A percentile compares a stretch with the other conserved stretches of the same genome.
Conservation (phyloP, 2,888 invertebrate species). For the Hecatera dysodea region DNA sequence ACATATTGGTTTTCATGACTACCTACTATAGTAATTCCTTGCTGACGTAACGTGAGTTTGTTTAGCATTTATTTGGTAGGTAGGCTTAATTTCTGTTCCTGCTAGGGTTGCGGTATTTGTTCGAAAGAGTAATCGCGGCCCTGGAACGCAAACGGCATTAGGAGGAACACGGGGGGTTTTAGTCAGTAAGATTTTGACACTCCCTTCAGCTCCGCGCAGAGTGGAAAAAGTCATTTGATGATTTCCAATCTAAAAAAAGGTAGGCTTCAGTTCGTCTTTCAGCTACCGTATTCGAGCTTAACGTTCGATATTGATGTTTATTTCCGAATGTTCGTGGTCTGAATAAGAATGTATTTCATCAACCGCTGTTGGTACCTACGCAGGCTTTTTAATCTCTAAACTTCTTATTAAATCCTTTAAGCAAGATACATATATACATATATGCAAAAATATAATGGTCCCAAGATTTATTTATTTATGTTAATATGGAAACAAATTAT, state of each 20-base stretch:
- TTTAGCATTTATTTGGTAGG: conserved; percentile 18
- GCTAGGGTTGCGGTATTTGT: too few species aligned
- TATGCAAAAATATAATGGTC: conserved; percentile 42
- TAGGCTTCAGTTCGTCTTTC: conserved; percentile 20
- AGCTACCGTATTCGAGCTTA: conserved; percentile 21
- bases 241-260: too few species aligned
- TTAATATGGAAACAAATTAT: conserved; percentile 43
- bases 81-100: conserved; percentile 19
- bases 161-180: too few species aligned
- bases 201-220: too few species aligned
- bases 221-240: too few species aligned
- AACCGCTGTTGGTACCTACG: conserved; percentile 8
- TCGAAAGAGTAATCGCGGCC: too few species aligned
- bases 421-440: conserved; percentile 43
- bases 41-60: conserved; percentile 27
- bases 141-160: too few species aligned
- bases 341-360: conserved; percentile 47
- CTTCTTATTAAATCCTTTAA: conserved; percentile 16
- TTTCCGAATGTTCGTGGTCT: conserved; percentile 45
- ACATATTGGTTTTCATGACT: conserved; percentile 27
- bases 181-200: too few species aligned
- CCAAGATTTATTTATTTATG: conserved; percentile 50
- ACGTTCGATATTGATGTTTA: conserved; percentile 45
- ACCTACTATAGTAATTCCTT: conserved; percentile 5
- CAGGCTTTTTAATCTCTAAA: conserved; percentile 44